Evolutionary conservation across 2,888 invertebrate species (phyloP).

Genomic region (Chymomyza amoena): DNA sequence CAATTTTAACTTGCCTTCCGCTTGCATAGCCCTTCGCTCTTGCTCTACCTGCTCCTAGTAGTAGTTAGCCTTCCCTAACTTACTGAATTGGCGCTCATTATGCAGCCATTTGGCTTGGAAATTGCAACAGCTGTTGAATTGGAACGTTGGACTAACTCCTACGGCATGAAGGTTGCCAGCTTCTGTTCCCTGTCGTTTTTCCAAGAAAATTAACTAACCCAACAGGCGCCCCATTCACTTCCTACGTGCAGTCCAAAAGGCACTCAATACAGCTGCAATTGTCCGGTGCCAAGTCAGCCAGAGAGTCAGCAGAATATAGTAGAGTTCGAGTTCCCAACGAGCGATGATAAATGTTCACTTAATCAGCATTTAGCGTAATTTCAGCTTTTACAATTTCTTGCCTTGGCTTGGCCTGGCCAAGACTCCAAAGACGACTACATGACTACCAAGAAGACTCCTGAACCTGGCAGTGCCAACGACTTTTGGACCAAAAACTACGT

Average conservation of each 20-base stretch:
- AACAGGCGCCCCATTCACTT: conserved; percentile 48
- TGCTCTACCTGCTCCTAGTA: background rate
- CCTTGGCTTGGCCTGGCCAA: conserved; percentile 9
- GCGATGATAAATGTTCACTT: conserved; percentile 78
- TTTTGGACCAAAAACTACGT: background rate
- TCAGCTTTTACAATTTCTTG: conserved; percentile 75
- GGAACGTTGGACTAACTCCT: conserved; percentile 19
- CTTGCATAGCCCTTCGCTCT: conserved; percentile 6
- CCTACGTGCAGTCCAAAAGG: conserved; percentile 23
- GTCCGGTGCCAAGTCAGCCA: background rate
- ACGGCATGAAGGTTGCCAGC: conserved; percentile 27
- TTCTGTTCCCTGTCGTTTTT: conserved; percentile 63
- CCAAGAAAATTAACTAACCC: conserved; percentile 70
- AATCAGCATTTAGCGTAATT: conserved; percentile 79
- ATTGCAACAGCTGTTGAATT: conserved; percentile 54
- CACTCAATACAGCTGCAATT: conserved; percentile 57
- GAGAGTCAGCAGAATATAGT: conserved; percentile 1
- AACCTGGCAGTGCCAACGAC: background rate
- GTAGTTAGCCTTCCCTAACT: too few relatives aligned
- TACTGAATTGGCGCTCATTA: conserved; percentile 12
- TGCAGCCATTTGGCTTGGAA: conserved; percentile 22
- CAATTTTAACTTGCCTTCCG: conserved; percentile 35
- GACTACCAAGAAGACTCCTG: background rate
- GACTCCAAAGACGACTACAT: conserved; percentile 20
- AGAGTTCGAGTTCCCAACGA: conserved; percentile 45